Conservation (phyloP, 2,797 vertebrate genomes). For the Gastrophryne carolinensis region DNA sequence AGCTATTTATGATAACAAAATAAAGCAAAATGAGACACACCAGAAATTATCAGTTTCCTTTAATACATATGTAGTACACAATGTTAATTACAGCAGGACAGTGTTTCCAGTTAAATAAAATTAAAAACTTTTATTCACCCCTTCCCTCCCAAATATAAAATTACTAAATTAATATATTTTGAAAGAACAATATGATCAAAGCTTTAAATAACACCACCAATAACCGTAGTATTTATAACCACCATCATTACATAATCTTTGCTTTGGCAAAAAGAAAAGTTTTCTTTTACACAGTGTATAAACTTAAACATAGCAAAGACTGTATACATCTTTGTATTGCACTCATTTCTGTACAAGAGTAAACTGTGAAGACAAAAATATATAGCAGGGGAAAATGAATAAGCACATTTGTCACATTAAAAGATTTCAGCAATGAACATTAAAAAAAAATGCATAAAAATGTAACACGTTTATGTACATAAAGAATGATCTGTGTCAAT, state of each 20-base stretch:
- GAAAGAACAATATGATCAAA: conserved; percentile 88
- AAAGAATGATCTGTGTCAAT: conserved; percentile 65
- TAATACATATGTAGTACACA: conserved; percentile 76
- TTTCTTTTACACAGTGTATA: conserved; percentile 83
- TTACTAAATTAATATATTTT: conserved; percentile 82
- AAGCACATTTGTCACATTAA: conserved; percentile 68
- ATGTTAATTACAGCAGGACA: conserved; percentile 78
- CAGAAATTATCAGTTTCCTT: conserved; percentile 79
- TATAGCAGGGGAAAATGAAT: conserved; percentile 63
- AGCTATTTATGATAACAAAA: no score
- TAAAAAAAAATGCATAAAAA: conserved; percentile 80
- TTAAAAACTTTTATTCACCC: conserved; percentile 75
- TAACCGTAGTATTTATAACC: conserved; percentile 74
- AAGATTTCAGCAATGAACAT: conserved; percentile 69
- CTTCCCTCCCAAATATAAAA: conserved; percentile 88
- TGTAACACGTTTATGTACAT: conserved; percentile 73
- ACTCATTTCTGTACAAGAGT: conserved; percentile 86
- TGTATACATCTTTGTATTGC: conserved; percentile 91
- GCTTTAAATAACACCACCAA: conserved; percentile 78
- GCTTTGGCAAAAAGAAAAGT: conserved; percentile 90
- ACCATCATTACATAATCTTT: conserved; percentile 72
- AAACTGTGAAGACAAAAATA: conserved; percentile 72
- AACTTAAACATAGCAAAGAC: conserved; percentile 85
- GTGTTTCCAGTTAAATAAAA: conserved; percentile 93
- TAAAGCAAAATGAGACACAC: conserved; percentile 52